A percentile compares a stretch with the other conserved stretches of the same genome.
Evolutionary conservation across 2,797 vertebrate genomes (phyloP).

Genomic region (Pseudochromis fuscus): DNA sequence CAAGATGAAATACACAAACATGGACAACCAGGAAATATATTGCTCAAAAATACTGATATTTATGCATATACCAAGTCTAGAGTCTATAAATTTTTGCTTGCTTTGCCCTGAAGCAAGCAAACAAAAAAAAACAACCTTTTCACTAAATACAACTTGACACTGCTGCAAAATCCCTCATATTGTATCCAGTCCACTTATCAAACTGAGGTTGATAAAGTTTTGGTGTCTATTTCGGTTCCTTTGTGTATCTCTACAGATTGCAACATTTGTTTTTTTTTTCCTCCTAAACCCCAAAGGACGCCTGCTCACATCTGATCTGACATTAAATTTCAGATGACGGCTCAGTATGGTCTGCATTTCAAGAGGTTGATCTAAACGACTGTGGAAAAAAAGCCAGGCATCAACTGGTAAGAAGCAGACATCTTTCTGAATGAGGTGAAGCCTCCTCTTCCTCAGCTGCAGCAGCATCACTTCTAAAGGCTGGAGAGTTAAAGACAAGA

Average conservation of each 20-base stretch:
- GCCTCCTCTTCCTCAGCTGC: not conserved
- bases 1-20: conserved; percentile 25
- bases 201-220: conserved; percentile 39
- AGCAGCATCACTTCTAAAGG: not conserved
- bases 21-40: conserved; percentile 10
- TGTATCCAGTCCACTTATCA: conserved; percentile 20
- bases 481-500: not conserved
- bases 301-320: conserved; percentile 13
- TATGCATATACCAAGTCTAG: conserved; percentile 3
- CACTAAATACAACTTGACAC: conserved; percentile 23
- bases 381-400: not conserved
- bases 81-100: conserved; percentile 42
- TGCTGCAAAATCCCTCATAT: conserved; percentile 34
- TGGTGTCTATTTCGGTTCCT: conserved; percentile 34
- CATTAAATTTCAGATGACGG: not conserved
- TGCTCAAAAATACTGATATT: conserved; percentile 40
- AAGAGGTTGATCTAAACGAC: not conserved
- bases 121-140: conserved; percentile 21
- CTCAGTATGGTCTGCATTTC: not conserved
- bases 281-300: not conserved
- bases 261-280: not conserved
- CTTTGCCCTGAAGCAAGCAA: conserved; percentile 41
- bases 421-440: not conserved
- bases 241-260: conserved; percentile 20
- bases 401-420: not conserved